Evolutionary conservation across 2,797 vertebrate genomes (phyloP).

Genomic region (Petrocephalus schoutedeni): DNA sequence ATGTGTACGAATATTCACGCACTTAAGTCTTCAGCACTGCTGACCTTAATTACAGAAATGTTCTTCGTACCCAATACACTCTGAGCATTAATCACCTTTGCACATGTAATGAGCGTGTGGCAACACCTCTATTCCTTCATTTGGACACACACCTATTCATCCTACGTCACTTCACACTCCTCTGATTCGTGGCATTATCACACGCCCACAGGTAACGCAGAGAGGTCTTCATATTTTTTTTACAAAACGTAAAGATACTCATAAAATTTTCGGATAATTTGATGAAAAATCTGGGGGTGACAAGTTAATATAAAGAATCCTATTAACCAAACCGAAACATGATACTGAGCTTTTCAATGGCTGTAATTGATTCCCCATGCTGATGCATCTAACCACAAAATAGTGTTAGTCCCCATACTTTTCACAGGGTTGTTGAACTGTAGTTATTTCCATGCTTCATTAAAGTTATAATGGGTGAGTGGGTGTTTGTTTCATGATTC

Average conservation of each 20-base stretch:
- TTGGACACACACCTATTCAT: neutral
- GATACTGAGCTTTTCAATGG: neutral
- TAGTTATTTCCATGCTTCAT: constrained; percentile 18
- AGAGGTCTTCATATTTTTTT: neutral
- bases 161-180: neutral
- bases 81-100: neutral
- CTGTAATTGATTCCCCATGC: neutral
- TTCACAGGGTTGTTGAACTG: constrained; percentile 8
- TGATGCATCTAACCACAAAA: neutral
- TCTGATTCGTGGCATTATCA: neutral
- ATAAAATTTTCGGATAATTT: neutral
- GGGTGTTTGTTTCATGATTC: constrained; percentile 21
- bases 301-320: neutral
- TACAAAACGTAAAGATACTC: neutral
- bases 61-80: neutral
- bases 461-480: constrained; percentile 21
- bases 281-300: neutral
- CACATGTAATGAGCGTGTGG: neutral
- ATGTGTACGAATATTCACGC: neutral
- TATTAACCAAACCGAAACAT: neutral
- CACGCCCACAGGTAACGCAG: neutral
- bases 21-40: neutral
- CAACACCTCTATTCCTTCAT: neutral
- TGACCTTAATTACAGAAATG: neutral
- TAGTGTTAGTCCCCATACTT: neutral